Evolutionary conservation across 2,797 vertebrate genomes (phyloP).

Genomic region (Hozukius guyotensis): DNA sequence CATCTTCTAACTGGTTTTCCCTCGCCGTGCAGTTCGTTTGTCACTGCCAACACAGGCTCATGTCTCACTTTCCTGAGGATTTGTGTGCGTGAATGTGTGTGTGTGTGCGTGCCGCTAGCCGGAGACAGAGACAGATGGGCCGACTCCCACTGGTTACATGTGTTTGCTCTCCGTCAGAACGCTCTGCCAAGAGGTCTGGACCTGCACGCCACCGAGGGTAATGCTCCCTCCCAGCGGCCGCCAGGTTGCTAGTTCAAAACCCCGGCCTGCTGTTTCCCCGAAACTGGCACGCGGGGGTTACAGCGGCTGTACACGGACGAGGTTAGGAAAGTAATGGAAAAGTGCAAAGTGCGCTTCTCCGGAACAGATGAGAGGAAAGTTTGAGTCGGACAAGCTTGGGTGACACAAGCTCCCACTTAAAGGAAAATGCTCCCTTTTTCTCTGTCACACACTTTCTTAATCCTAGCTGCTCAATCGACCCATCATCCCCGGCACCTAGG

Average conservation of each 20-base stretch:
- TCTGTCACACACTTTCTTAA: not conserved
- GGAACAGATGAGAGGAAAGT: not conserved
- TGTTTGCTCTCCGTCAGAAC: conserved; percentile 66
- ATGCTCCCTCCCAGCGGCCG: conserved; percentile 7
- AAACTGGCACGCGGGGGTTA: conserved; percentile 4
- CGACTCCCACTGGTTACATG: conserved; percentile 67
- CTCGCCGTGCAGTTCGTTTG: conserved; percentile 54
- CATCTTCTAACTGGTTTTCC: conserved; percentile 64
- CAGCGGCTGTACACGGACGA: not conserved
- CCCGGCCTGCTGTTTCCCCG: conserved; percentile 35
- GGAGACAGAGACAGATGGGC: conserved; percentile 75
- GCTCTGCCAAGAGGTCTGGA: conserved; percentile 65
- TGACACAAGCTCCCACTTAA: not conserved
- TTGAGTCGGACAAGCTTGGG: not conserved
- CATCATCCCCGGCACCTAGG: conserved; percentile 28
- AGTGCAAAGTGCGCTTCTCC: not conserved
- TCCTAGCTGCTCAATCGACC: conserved; percentile 21
- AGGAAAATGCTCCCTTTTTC: not conserved
- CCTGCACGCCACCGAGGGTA: conserved; percentile 34
- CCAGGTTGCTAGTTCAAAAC: conserved; percentile 60
- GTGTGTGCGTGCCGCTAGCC: not conserved
- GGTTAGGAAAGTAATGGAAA: conserved; percentile 9
- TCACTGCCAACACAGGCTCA: conserved; percentile 63
- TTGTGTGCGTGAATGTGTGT: conserved; percentile 15
- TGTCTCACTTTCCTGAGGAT: conserved; percentile 65